Base-by-base conservation (phyloP, 2,797 vertebrate species). In the Pangasius djambal region DNA sequence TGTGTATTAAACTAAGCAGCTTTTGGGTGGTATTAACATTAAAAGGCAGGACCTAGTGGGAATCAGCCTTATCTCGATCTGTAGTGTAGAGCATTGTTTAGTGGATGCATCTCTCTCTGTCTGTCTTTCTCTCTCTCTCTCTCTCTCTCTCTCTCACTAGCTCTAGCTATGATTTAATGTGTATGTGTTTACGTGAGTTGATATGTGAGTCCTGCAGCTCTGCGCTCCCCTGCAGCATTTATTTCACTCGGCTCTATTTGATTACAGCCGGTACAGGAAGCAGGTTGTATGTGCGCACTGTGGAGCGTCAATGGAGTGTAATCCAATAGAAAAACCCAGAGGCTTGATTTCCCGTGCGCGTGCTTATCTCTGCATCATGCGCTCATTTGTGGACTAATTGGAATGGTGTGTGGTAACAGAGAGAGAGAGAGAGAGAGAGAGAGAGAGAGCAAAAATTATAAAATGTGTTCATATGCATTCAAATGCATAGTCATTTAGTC, bases 11-110 rank as follows among this genome's bases (percentile, higher is more conserved):
- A 83, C 85, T 91, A 92, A 92, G 89, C 85, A 72, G 89, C 83
- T 90, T 92, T 88, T 88, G 65, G 83, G 52, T 89, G 79, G 85
- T 48, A 86, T 90, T 92, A 90, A 67, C 85, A 82, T 92, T 88
- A 87, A 89, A 89, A 86, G 20, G 61, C 83, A 84, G 87, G 50
- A 82, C 84, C 87, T 92, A 91, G 85, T 91, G 78, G 87, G 83
- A 92, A 88, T 86, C 72, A 65, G 86, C 65, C 86, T 87, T 83
- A 90, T 91, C 83, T 78, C 52, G 28, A 77, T 63, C 86, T 83
- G 69, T 59, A 52, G 69, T 0, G 40, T 48, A n/a, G 44, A 85
- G 44, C 74, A 57, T 44, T 84, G 87, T 85, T 83, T 63, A 79
- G 78, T 88, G 50, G 44, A 59, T 87, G 79, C 55, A 25, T 88